Conservation (phyloP, 37 sponge, comb jelly and placozoan species). For the Cladorhizidae sp. region DNA sequence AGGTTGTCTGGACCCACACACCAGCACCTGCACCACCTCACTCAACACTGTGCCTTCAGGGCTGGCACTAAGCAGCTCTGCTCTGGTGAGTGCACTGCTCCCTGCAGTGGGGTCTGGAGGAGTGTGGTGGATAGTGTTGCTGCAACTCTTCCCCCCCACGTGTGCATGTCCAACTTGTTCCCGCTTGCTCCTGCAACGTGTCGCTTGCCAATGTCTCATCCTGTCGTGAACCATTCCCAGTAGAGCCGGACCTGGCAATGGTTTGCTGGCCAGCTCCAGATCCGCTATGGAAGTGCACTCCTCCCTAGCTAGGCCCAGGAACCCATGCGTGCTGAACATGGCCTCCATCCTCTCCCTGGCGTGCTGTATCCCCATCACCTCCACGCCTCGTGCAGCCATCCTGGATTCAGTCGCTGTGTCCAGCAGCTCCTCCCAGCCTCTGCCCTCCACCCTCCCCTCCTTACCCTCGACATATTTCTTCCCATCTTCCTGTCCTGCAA, state of each 20-base stretch:
- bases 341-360: constrained; percentile 24
- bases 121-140: too few relatives aligned
- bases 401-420: too few relatives aligned
- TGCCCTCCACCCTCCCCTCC: too few relatives aligned
- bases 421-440: too few relatives aligned
- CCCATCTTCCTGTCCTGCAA: too few relatives aligned
- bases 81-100: constrained; percentile 9
- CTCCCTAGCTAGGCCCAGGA: too few relatives aligned
- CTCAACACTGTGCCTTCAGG: constrained; percentile 15
- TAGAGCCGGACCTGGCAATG: constrained; percentile 31
- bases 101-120: neutral
- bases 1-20: constrained; percentile 4
- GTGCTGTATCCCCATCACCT: constrained; percentile 28
- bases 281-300: neutral
- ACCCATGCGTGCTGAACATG: constrained; percentile 8
- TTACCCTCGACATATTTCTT: too few relatives aligned
- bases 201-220: constrained; percentile 21
- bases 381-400: constrained; percentile 1
- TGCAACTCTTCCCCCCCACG: neutral
- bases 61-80: constrained; percentile 28
- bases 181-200: constrained; percentile 14
- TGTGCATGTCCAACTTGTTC: neutral
- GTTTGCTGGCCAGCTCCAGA: constrained; percentile 32
- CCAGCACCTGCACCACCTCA: constrained; percentile 18
- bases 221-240: constrained; percentile 37